phyloP scores from a whole-genome alignment of 37 sponge, comb jelly and placozoan species.

The Geodia barretti region DNA sequence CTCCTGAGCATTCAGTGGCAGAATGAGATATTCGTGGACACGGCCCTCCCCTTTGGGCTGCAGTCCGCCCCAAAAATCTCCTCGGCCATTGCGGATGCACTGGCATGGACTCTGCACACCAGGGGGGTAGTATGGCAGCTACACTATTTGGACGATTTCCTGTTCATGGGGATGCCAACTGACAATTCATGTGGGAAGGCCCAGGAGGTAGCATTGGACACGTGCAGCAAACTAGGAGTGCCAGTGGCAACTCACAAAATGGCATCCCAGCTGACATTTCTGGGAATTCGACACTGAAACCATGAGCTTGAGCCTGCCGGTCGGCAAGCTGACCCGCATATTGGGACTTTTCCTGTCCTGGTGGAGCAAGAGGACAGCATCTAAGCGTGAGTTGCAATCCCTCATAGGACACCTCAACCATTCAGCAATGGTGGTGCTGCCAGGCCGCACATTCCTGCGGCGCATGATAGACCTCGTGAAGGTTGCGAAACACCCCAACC shows the following conservation, averaged over 20 bases:
- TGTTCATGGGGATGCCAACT: slow-evolving; percentile 15
- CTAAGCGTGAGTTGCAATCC: slow-evolving; percentile 29
- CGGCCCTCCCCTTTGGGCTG: slow-evolving; percentile 24
- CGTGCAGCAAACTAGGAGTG: slow-evolving; percentile 8
- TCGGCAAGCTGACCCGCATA: slow-evolving; percentile 16
- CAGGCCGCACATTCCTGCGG: slow-evolving; percentile 31
- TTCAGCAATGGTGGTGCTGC: slow-evolving; percentile 29
- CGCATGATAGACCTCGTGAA: slow-evolving; percentile 19
- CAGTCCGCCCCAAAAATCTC: slow-evolving; percentile 37
- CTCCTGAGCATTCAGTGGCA: slow-evolving; percentile 28
- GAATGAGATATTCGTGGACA: background rate
- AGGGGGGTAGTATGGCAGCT: background rate
- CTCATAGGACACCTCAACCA: slow-evolving; percentile 35
- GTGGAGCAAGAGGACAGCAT: background rate
- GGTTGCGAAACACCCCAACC: slow-evolving; percentile 12
- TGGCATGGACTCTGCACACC: slow-evolving; percentile 19
- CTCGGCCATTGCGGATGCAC: slow-evolving; percentile 24
- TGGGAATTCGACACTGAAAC: slow-evolving; percentile 34
- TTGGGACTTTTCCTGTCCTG: background rate
- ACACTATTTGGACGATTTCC: slow-evolving; percentile 40
- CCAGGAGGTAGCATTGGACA: background rate
- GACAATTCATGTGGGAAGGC: background rate
- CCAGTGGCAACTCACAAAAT: slow-evolving; percentile 25
- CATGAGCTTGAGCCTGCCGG: slow-evolving; percentile 9
- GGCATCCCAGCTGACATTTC: slow-evolving; percentile 9